Base-by-base conservation (phyloP, 2,113 vertebrate genomes). In the Plecturocebus donacophilus region DNA sequence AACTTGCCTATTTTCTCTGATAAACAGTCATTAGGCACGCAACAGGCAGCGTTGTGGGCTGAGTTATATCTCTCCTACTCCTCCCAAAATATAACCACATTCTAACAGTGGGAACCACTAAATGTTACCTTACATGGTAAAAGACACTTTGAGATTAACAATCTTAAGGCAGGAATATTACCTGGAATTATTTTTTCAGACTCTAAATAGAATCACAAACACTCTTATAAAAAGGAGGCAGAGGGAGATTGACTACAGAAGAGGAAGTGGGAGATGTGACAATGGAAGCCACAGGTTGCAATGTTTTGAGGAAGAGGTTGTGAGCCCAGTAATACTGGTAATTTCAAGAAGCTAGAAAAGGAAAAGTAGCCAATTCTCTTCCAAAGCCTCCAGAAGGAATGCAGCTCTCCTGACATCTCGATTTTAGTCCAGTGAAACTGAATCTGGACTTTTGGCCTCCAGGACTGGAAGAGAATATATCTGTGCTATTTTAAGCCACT, bases 271-370 rank as follows among this genome's bases (percentile, higher is more conserved):
- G 19, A 56, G 14, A 61, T 47, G 30, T 49, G 68, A 76, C 17
- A 23, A 25, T 73, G 70, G 47, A 45, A 79, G 21, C 8, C 40
- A 8, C 4, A 32, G 21, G 1, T 5, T 71, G 82, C 4, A 73
- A 30, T n/a, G n/a, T 11, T 8, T 11, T 0, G 3, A 49, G 35
- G 9, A n/a, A 42, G 68, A 17, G 47, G 32, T 47, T 49, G 4
- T 2, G 20, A 27, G 32, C 42, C 20, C 0, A 54, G 5, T 35
- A 1, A 2, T 5, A 23, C 30, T 7, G 4, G 61, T 6, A 30
- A 13, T 25, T 38, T 25, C 9, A 45, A 11, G 42, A 70, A 54
- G 71, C 13, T 45, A 6, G 38, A n/a, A 61, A 66, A 91, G 21
- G 14, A n/a, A 38, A 40, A 75, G 54, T 30, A 38, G 1, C 32